Evolutionary conservation across 2,797 vertebrate species (phyloP), one percentile per base, ranked within the genome.

Genomic region (Enteromius radiatus): DNA sequence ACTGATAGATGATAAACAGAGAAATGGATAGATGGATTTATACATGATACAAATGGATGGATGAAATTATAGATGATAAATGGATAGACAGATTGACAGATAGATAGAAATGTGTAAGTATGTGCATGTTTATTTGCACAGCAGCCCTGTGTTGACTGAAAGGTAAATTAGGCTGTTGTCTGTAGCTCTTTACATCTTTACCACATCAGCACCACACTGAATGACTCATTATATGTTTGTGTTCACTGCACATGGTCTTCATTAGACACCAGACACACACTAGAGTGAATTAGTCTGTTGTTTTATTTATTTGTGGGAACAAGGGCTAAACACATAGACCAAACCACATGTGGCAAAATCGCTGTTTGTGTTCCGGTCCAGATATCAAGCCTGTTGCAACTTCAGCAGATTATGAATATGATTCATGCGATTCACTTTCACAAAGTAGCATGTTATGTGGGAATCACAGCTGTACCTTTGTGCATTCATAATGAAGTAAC

Each of bases 141-240:
- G 80, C 64, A 81, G 77, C 41, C 43, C 10, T 41, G 17, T 76
- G 64, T 70, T 67, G 71, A 82, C 47, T 82, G 49, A 81, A 85
- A 71, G 45, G 68, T 75, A 43, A n/a, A 85, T 83, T 69, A 78
- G 33, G 49, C 33, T 47, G n/a, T 61, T 41, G 56, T 67, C 59
- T 83, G 43, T 75, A 71, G 54, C 45, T 49, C 59, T 78, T 69
- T 14, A 56, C 31, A 64, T 61, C 15, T 23, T 52, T 43, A 70
- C 23, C 4, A 31, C 83, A 70, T 83, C 61, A 70, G 69, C 56
- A 68, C 65, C 71, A 83, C 80, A 64, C 36, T 52, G 43, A 83
- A 76, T 85, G 81, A 84, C 78, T 87, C 78, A 76, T 84, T 65
- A 36, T 65, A 15, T 84, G 84, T 83, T 82, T 88, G 80, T 80